Base-by-base conservation (phyloP, 1,140 invertebrate species). In the Calosoma granatense region DNA sequence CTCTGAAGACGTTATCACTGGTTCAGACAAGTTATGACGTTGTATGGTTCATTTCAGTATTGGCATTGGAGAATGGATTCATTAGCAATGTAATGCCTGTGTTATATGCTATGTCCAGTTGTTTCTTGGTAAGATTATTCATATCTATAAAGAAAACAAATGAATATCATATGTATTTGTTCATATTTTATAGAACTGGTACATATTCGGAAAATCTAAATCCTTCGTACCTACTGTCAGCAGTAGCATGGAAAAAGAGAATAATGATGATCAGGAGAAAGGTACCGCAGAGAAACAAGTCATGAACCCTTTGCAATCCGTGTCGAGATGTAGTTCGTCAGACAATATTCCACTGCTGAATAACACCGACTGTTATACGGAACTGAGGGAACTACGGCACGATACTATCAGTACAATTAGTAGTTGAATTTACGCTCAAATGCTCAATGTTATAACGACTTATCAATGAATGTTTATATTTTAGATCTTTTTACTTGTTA, bases 11-110 rank as follows among this genome's bases (percentile, higher is more conserved):
- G 3, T 56, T 72, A 11, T 71, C 69, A 26, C 59, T 66, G 15
- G 58, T 71, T 20, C 67, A 72, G 58, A 65, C 68, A 11, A 62
- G 62, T 22, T 72, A 69, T 58, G 65, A 67, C 59, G 63, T 69
- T n/a, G 69, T 71, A 59, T 87, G 85, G 85, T 84, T 86, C 60
- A 76, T 85, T 65, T 81, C 81, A 1, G 83, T 85, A 3, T 74
- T 86, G 3, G 83, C 84, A 11, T 74, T 87, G n/a, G 85, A 86
- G 62, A 85, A 85, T 63, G 74, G 78, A 1, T 65, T 72, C 4
- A 64, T 70, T 22, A 81, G 80, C 59, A 78, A 77, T 67, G 73
- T 77, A 11, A 81, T 83, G 53, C 77, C 83, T n/a, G 73, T 78
- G 15, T 72, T 80, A 52, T 81, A 79, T 63, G 68, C 77, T 4